Conservation (phyloP, 2,888 invertebrate species). For the Reticulitermes lucifugus region DNA sequence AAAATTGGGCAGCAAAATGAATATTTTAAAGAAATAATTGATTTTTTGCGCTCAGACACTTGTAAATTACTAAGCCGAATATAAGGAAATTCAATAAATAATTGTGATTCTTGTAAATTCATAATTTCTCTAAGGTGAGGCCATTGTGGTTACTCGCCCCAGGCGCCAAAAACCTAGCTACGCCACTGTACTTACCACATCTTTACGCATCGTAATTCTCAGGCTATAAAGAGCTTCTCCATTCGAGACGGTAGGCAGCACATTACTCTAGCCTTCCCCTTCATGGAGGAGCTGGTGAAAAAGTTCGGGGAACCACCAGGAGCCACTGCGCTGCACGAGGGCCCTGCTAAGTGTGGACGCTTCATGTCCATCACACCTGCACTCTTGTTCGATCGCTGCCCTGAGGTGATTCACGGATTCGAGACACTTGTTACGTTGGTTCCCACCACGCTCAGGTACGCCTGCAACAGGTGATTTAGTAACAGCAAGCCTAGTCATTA, state of each 20-base stretch:
- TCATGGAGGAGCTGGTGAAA: conserved; percentile 34
- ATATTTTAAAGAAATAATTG: no score
- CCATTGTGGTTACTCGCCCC: no score
- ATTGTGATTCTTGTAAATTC: no score
- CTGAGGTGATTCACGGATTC: conserved; percentile 40
- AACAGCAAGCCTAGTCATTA: no score
- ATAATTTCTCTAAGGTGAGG: no score
- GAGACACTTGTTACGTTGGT: conserved; percentile 39
- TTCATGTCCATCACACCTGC: conserved; percentile 36
- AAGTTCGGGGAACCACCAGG: conserved; percentile 16
- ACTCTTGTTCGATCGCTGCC: conserved; percentile 21
- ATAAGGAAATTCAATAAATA: no score
- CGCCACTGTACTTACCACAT: no score
- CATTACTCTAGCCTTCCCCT: conserved; percentile 29
- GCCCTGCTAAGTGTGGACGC: background rate
- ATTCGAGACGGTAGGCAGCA: conserved; percentile 34
- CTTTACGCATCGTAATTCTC: background rate
- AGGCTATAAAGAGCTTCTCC: conserved; percentile 40
- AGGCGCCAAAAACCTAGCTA: no score
- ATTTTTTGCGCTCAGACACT: no score
- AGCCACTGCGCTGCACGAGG: background rate
- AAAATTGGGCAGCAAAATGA: no score
- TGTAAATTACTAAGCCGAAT: no score
- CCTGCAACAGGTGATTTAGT: no score
- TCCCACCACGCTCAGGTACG: conserved; percentile 37